Evolutionary conservation across 2,888 invertebrate species (phyloP), one percentile per base, ranked within the genome.

Genomic region (Ischnura elegans): DNA sequence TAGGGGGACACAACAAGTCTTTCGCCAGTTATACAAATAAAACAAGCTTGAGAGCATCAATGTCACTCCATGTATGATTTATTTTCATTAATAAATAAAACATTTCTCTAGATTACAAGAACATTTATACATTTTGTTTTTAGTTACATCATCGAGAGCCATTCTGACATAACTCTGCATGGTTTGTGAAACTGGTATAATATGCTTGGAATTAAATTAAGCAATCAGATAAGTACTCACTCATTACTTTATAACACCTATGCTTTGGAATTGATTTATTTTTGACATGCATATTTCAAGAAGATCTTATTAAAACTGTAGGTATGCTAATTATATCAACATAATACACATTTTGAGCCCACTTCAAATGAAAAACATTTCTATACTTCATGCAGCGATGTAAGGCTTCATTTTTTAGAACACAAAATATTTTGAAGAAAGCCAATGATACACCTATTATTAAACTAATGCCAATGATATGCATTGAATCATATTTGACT

Each of bases 31-130:
- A 8, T 8, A 47, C 47, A 51, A 51, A 51, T 10, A 51, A 51
- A 51, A 19, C 2, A 51, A n/a, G n/a, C n/a, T 51, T 51, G 13
- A 51, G 51, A 51, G 8, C 51, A 51, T 51, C 51, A 19, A 19
- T n/a, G 46, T 86, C 46, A 90, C 66, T 61, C 19, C 90, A 61
- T 55, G 55, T 90, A 66, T 66, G n/a, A 90, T 90, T 43, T 90
- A 90, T 90, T 90, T 90, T 55, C 45, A 90, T 90, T 90, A 90
- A 90, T 90, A 90, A 90, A 90, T 90, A 90, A 90, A 90, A 90
- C 87, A 43, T 90, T 55, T 43, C 55, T 66, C 90, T 90, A 90
- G 61, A 43, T 90, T 90, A 90, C 90, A 90, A 61, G 90, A 42
- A 90, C 90, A 86, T 86, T 90, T 90, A 55, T 61, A 90, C 90